A percentile compares a stretch with the other conserved stretches of the same genome.
Evolutionary conservation across 2,797 vertebrate genomes (phyloP).

Genomic region (Syncerus caffer): DNA sequence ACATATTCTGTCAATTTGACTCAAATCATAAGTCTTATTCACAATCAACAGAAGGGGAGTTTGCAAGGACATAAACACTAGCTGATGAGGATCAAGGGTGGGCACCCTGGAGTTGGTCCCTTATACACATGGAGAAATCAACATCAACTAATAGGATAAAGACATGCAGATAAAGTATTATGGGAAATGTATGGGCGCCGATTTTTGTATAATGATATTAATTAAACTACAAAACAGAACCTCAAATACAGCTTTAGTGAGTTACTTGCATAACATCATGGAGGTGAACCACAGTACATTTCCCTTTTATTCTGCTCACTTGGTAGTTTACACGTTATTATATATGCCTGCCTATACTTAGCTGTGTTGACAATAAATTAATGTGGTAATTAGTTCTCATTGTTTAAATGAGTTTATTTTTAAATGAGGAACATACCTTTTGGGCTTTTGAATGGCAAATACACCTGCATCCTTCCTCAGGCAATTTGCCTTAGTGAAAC

Average conservation of each 20-base stretch:
- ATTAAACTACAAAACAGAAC: not conserved
- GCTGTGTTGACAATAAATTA: constrained; percentile 44
- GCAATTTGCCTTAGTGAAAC: constrained; percentile 17
- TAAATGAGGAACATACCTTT: not conserved
- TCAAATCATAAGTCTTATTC: not conserved
- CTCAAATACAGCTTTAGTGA: not conserved
- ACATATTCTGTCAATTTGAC: not conserved
- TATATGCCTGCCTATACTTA: not conserved
- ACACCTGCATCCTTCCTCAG: constrained; percentile 35
- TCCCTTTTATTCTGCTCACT: not conserved
- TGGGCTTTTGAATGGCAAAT: constrained; percentile 11
- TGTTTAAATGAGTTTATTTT: constrained; percentile 48
- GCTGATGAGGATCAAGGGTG: not conserved
- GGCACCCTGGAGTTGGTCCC: not conserved
- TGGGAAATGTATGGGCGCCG: not conserved
- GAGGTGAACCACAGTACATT: not conserved
- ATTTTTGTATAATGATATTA: not conserved
- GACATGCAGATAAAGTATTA: not conserved
- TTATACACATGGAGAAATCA: not conserved
- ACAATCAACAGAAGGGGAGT: not conserved
- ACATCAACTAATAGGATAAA: not conserved
- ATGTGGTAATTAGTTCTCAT: constrained; percentile 38
- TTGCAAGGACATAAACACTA: not conserved
- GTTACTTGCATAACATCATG: not conserved
- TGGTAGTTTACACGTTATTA: not conserved